phyloP scores from a whole-genome alignment of 2,797 vertebrate species.

The Crocodylus rhombifer region DNA sequence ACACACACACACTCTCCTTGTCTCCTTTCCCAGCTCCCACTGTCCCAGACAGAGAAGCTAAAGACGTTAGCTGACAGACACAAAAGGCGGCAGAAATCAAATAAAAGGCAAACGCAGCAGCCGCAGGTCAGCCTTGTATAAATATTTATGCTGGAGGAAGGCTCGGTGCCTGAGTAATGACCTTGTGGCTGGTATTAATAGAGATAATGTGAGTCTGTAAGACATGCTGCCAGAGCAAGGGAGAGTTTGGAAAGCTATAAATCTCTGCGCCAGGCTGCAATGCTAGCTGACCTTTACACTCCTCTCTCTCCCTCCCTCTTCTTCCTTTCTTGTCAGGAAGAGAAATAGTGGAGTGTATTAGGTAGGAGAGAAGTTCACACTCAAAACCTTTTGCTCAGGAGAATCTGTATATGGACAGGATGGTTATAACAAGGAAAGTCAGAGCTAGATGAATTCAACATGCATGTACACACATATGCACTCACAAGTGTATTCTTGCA shows the following conservation, averaged over 20 bases:
- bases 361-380: conserved; percentile 7
- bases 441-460: not conserved
- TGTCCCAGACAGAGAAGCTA: conserved; percentile 75
- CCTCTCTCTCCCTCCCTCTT: conserved; percentile 41
- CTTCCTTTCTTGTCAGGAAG: conserved; percentile 38
- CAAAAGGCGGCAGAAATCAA: conserved; percentile 87
- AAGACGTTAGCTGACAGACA: conserved; percentile 83
- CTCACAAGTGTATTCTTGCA: not conserved
- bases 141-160: conserved; percentile 87
- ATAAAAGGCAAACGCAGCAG: conserved; percentile 84
- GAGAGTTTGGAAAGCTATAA: conserved; percentile 74
- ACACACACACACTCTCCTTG: not conserved
- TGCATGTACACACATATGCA: rapidly evolving
- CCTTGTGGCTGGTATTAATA: conserved; percentile 86
- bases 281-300: conserved; percentile 54
- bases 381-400: conserved; percentile 15
- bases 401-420: not conserved
- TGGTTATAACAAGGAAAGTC: not conserved
- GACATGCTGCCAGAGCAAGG: conserved; percentile 76
- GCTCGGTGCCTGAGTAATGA: conserved; percentile 84
- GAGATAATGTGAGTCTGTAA: conserved; percentile 85
- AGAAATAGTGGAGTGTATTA: conserved; percentile 19
- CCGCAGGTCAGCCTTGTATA: conserved; percentile 84
- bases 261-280: conserved; percentile 66
- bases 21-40: conserved; percentile 22